These are phyloP conservation scores for Dendrophyllia cribrosa DNA, from an alignment of 64 coral and sea anemone species.

Conservation along the genomic window DNA sequence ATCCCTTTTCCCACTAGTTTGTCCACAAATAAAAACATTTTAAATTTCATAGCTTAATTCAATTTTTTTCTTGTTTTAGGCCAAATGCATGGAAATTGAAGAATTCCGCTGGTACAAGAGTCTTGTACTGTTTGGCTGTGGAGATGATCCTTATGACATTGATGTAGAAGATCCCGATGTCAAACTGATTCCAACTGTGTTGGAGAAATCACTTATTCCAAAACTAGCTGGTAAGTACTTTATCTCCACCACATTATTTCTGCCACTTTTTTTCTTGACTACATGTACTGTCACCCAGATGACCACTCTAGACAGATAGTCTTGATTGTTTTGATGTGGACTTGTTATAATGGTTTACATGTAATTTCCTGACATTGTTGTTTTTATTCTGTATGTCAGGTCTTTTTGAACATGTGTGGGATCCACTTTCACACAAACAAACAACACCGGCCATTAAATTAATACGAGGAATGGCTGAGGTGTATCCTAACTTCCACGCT, in stretches of 20 bases:
- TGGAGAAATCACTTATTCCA: constrained; percentile 86
- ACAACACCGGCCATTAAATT: constrained; percentile 75
- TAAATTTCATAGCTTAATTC: neutral
- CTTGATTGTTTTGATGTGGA: no score
- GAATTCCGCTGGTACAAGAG: constrained; percentile 91
- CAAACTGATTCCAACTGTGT: constrained; percentile 92
- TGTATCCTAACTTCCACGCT: constrained; percentile 92
- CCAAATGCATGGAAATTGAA: constrained; percentile 77
- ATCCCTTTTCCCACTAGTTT: no score
- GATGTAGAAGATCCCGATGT: constrained; percentile 91
- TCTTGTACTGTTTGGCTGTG: constrained; percentile 89
- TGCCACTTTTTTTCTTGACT: neutral
- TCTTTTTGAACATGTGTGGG: constrained; percentile 94
- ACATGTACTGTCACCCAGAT: no score
- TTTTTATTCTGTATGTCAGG: constrained; percentile 11
- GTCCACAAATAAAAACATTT: neutral
- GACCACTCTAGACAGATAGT: no score
- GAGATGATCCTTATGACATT: constrained; percentile 73
- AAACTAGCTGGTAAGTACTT: constrained; percentile 82
- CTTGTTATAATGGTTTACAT: no score
- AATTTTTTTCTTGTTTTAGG: constrained; percentile 51
- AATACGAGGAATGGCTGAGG: constrained; percentile 78
- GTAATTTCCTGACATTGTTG: neutral
- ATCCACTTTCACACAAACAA: constrained; percentile 90
- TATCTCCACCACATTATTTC: neutral